Conservation (phyloP, 2,888 invertebrate genomes). For the Lasioglossum calceatum region DNA sequence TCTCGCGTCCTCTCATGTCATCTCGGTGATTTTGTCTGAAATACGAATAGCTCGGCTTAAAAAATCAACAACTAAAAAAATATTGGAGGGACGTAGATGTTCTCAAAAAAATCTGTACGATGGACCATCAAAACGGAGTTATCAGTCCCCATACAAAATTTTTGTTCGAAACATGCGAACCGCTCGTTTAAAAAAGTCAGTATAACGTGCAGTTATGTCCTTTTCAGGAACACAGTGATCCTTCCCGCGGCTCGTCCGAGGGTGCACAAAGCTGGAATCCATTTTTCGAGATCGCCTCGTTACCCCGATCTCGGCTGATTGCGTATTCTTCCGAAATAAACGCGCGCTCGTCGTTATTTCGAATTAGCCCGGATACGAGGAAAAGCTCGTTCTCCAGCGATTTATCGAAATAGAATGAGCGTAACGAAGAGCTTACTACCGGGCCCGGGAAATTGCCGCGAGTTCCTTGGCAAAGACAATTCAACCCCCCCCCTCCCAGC, state of each 20-base stretch:
- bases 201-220: background rate
- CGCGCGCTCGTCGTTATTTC: constrained; percentile 39
- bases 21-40: background rate
- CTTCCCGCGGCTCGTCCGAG: background rate
- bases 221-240: background rate
- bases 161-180: background rate
- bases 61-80: too few relatives aligned
- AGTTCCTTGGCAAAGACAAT: constrained; percentile 46
- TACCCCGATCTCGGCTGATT: constrained; percentile 36
- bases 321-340: constrained; percentile 39
- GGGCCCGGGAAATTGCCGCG: constrained; percentile 38
- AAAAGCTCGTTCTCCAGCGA: constrained; percentile 41
- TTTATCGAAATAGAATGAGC: constrained; percentile 47
- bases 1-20: too few relatives aligned
- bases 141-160: background rate
- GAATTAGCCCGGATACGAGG: constrained; percentile 44
- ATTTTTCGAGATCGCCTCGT: constrained; percentile 15
- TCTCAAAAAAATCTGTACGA: too few relatives aligned
- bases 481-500: constrained; percentile 20
- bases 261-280: background rate
- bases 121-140: background rate
- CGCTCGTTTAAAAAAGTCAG: background rate
- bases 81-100: too few relatives aligned
- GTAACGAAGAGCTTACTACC: constrained; percentile 44
- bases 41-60: background rate